A percentile compares a stretch with the other conserved stretches of the same genome.
These are phyloP conservation scores for Formica selysi DNA, from an alignment of 1,140 invertebrate species.

Conservation along the genomic window DNA sequence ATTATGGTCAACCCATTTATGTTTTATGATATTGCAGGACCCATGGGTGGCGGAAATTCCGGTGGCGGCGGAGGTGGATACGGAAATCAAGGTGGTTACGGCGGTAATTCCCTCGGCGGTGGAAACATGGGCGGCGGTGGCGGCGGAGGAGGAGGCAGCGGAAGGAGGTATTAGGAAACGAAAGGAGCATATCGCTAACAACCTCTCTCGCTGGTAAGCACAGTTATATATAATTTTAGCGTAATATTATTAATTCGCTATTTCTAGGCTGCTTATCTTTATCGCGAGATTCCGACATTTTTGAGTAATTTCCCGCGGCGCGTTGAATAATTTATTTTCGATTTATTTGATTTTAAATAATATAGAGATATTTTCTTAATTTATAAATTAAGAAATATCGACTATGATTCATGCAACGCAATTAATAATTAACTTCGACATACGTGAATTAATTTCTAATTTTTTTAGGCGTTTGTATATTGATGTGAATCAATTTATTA, in stretches of 20 bases:
- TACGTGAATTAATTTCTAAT: background rate
- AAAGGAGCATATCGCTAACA: conserved; percentile 13
- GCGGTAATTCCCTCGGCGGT: conserved; percentile 80
- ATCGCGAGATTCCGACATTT: background rate
- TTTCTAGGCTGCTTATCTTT: background rate
- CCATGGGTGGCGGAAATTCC: conserved; percentile 84
- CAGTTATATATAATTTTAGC: conserved; percentile 22
- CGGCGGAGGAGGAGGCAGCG: conserved; percentile 74
- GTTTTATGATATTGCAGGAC: conserved; percentile 70
- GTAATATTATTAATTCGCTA: background rate
- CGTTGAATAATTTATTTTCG: background rate
- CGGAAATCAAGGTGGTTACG: conserved; percentile 84
- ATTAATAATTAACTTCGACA: background rate
- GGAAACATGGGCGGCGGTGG: conserved; percentile 82
- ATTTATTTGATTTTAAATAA: background rate
- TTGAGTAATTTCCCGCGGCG: background rate
- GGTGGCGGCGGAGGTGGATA: conserved; percentile 87
- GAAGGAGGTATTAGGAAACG: conserved; percentile 81
- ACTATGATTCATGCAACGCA: background rate
- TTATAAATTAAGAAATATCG: conserved; percentile 7
- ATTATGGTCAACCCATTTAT: background rate
- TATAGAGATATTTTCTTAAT: background rate
- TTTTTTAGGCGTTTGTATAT: background rate
- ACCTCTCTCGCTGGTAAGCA: conserved; percentile 80
- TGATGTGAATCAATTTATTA: conserved; percentile 4